These are phyloP conservation scores for Chroicocephalus ridibundus DNA, from an alignment of 2,113 vertebrate genomes.

Conservation along the genomic window DNA sequence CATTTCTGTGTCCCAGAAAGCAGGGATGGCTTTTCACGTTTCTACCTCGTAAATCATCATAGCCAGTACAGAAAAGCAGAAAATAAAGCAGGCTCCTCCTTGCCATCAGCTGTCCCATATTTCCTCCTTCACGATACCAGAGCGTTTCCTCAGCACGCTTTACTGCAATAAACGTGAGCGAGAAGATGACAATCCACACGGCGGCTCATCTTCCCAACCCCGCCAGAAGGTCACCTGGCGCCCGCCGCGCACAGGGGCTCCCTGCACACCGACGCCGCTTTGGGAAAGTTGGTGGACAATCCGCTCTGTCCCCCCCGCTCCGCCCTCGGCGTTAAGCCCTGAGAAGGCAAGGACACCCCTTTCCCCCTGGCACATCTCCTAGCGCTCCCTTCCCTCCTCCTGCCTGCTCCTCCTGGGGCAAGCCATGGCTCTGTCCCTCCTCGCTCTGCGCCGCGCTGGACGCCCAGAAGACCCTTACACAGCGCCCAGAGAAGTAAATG, in stretches of 20 bases:
- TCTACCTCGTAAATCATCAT: background rate
- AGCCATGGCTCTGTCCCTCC: background rate
- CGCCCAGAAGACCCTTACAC: background rate
- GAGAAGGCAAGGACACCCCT: too few relatives aligned
- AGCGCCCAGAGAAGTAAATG: background rate
- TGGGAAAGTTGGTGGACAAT: background rate
- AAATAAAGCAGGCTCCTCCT: background rate
- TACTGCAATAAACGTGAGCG: background rate
- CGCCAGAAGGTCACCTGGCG: background rate
- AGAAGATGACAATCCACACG: background rate
- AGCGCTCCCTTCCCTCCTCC: background rate
- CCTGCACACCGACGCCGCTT: background rate
- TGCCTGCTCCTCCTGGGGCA: background rate
- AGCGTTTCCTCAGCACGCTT: background rate
- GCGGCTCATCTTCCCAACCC: background rate
- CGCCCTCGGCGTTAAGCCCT: background rate
- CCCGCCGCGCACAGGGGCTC: background rate
- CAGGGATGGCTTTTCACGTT: background rate
- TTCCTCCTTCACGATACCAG: background rate
- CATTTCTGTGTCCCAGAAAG: background rate
- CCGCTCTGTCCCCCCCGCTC: background rate
- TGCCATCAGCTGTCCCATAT: background rate
- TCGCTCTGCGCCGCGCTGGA: background rate
- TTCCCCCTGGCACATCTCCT: background rate
- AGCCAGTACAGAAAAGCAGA: background rate